Evolutionary conservation across 2,113 vertebrate species (phyloP).

Genomic region (Cinclus mexicanus): DNA sequence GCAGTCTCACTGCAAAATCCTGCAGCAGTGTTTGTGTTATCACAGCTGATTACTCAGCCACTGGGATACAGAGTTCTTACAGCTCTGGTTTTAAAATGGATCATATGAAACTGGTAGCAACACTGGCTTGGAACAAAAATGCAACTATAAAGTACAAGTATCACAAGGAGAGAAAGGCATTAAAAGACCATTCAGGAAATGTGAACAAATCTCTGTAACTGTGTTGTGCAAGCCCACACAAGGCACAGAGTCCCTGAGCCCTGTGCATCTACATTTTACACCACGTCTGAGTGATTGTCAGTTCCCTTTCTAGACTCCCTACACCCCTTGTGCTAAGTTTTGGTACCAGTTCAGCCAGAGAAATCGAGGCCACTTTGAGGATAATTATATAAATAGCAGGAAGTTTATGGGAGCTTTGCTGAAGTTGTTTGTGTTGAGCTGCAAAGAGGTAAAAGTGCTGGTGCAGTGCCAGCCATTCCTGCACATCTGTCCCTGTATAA

Average conservation of each 20-base stretch:
- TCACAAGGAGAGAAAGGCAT: not conserved
- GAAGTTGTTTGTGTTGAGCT: not conserved
- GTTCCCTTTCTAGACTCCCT: slow-evolving; percentile 38
- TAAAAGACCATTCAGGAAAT: not conserved
- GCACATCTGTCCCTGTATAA: not conserved
- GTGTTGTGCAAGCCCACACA: not conserved
- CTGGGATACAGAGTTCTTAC: not conserved
- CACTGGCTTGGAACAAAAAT: not conserved
- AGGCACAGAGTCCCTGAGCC: not conserved
- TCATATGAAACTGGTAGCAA: not conserved
- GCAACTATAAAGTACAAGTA: not conserved
- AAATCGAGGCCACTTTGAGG: not conserved
- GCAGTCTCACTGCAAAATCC: not conserved
- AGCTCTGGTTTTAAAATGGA: not conserved
- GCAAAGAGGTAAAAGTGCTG: not conserved
- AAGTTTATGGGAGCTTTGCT: not conserved
- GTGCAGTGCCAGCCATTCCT: not conserved
- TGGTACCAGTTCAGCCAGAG: slow-evolving; percentile 21
- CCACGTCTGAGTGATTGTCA: not conserved
- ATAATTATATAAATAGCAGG: slow-evolving; percentile 48
- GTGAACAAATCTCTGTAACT: not conserved
- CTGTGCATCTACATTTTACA: not conserved
- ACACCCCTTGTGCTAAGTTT: not conserved
- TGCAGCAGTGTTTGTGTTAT: not conserved
- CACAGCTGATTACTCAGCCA: not conserved